Conservation (phyloP, 2,797 vertebrate genomes). For the Phoebastria nigripes region DNA sequence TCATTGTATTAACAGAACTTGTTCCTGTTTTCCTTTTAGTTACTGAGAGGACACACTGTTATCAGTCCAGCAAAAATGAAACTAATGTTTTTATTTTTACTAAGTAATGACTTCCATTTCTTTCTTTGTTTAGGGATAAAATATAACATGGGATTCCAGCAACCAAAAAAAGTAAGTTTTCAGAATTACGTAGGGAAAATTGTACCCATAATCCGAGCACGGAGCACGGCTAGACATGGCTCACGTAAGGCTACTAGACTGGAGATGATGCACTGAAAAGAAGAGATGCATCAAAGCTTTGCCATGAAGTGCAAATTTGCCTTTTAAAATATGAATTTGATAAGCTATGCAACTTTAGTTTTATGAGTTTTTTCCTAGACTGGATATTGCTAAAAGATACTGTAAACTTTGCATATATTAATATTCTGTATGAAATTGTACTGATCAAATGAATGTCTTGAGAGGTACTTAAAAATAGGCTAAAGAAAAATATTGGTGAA, state of each 20-base stretch:
- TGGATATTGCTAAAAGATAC: slow-evolving; percentile 7
- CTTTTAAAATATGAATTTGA: neutral
- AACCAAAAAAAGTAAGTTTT: slow-evolving; percentile 73
- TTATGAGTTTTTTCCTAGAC: neutral
- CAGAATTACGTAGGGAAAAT: neutral
- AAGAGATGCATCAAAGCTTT: neutral
- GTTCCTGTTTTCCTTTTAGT: neutral
- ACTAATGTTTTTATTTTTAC: neutral
- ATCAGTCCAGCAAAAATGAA: neutral
- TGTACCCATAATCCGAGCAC: neutral
- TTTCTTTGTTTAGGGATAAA: slow-evolving; percentile 75
- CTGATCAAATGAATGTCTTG: neutral
- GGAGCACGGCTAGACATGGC: neutral
- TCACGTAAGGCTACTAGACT: neutral
- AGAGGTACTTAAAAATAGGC: neutral
- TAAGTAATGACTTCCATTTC: slow-evolving; percentile 38
- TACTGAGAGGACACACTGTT: neutral
- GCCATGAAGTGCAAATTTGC: neutral
- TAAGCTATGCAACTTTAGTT: neutral
- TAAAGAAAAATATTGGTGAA: neutral
- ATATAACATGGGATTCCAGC: slow-evolving; percentile 72
- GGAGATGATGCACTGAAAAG: neutral
- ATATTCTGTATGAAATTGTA: neutral
- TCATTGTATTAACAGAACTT: neutral
- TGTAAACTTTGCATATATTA: slow-evolving; percentile 9